These are phyloP conservation scores for Vireo griseus DNA, from an alignment of 2,797 vertebrate genomes.

Conservation along the genomic window DNA sequence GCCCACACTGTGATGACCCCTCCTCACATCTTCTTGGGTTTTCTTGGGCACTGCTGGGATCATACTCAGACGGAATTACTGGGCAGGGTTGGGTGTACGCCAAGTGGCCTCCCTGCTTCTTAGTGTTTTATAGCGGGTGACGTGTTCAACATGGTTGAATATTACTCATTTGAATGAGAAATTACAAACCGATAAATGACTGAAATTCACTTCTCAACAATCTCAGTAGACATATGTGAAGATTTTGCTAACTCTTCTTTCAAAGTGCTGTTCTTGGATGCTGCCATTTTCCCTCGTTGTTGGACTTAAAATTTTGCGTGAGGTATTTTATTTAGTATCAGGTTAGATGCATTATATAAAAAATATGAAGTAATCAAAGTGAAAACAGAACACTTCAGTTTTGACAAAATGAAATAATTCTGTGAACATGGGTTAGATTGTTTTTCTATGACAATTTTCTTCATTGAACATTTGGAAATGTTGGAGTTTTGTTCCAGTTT, in stretches of 20 bases:
- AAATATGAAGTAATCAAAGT: background rate
- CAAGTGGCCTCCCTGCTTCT: background rate
- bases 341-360: background rate
- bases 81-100: accelerated
- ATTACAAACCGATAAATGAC: background rate
- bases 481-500: background rate
- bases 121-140: background rate
- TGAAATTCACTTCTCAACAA: background rate
- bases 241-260: background rate
- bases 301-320: background rate
- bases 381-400: background rate
- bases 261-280: background rate
- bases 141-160: background rate
- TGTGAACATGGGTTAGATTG: background rate
- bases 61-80: accelerated
- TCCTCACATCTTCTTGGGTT: background rate
- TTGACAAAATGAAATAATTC: background rate
- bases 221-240: background rate
- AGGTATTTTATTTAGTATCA: background rate
- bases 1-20: accelerated
- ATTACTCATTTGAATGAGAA: background rate
- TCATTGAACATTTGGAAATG: background rate
- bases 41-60: background rate
- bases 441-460: background rate
- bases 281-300: background rate